Evolutionary conservation across 2,797 vertebrate species (phyloP).

Genomic region (Xenops minutus): DNA sequence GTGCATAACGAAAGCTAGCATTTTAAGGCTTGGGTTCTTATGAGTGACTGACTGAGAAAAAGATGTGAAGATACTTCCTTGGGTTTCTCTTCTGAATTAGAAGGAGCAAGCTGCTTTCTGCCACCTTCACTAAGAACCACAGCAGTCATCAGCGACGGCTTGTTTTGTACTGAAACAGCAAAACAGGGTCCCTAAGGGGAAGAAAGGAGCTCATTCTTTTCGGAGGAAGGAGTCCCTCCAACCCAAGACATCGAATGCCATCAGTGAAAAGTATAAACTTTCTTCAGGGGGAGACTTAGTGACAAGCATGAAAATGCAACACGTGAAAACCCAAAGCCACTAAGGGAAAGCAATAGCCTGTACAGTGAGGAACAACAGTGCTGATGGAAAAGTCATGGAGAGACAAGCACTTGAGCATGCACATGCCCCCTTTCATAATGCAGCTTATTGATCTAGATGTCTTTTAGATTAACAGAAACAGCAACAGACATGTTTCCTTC

Average conservation of each 20-base stretch:
- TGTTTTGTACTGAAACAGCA: not conserved
- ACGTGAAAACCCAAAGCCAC: not conserved
- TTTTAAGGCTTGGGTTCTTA: not conserved
- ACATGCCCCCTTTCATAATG: not conserved
- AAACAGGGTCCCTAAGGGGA: not conserved
- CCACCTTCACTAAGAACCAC: not conserved
- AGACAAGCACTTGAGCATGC: not conserved
- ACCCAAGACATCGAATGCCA: not conserved
- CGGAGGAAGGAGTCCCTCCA: not conserved
- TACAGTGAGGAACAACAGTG: not conserved
- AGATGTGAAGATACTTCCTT: not conserved
- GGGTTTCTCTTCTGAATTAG: not conserved
- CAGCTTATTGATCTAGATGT: not conserved
- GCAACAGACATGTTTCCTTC: not conserved
- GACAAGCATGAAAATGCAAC: not conserved
- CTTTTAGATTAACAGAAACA: not conserved
- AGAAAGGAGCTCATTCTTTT: not conserved
- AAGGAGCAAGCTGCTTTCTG: not conserved
- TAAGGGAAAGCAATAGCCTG: not conserved
- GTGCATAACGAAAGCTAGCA: not conserved
- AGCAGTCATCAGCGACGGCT: not conserved
- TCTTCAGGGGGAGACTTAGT: not conserved
- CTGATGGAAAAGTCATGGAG: not conserved
- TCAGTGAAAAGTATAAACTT: not conserved
- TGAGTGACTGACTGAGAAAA: not conserved